Evolutionary conservation across 53 echinoderm and acorn worm species (phyloP), one percentile per base, ranked within the genome.

Genomic region (Antedon mediterranea): DNA sequence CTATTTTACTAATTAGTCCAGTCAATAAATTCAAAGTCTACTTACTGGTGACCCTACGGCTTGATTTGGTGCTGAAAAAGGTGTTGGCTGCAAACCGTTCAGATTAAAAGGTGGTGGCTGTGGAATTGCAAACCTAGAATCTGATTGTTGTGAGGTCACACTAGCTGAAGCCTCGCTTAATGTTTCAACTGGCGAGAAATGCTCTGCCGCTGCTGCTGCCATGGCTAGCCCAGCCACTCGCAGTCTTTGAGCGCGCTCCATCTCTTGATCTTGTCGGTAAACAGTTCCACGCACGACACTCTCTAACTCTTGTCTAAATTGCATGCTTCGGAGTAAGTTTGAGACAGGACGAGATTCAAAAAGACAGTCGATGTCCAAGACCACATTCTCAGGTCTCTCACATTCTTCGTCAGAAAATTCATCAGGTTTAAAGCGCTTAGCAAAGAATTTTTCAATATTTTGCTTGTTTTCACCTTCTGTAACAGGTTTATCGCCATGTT

Each of bases 221-320:
- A 75, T 28, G 43, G 31, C 42, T 73, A 93, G 79, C 23, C 93
- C 93, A 11, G 90, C 90, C 6, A 84, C 71, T 8, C 85, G 84
- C 32, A 93, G 85, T 32, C 93, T 79, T 28, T 90, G 76, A 0
- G 90, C 90, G 5, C 83, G 78, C 33, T 95, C 83, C 18, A 91
- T 75, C 71, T 92, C 95, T 0, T 80, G 81, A 34, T 95, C 95
- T 71, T 95, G 95, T 4, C 95, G 82, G 9, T 85, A 76, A 4
- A 95, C 29, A 8, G 81, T 88, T 14, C 89, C 88, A 30, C 95
- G 79, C 20, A 95, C 88, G 43, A 89, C 89, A 73, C 84, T 82
- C 74, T 95, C 95, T 30, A 95, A 83, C n/a, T 92, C 82, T 31
- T 82, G 81, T 15, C 91, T 79, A 72, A 95, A 95, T 11, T 44